Evolutionary conservation across 2,797 vertebrate genomes (phyloP).

Genomic region (Salarias fasciatus): DNA sequence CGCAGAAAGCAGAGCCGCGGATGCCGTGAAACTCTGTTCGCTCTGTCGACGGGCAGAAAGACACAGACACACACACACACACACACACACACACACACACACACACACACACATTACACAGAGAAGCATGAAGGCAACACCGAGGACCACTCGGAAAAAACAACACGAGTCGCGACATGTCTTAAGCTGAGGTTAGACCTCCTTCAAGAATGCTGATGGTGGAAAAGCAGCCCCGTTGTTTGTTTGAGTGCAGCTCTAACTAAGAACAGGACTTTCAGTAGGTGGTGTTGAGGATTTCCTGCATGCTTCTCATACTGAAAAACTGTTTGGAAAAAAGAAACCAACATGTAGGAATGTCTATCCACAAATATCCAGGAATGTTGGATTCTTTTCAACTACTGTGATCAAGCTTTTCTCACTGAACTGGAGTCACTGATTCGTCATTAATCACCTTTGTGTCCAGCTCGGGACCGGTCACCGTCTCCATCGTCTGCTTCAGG

Average conservation of each 20-base stretch:
- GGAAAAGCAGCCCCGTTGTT: conserved; percentile 52
- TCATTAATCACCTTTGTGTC: conserved; percentile 62
- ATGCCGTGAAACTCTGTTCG: conserved; percentile 72
- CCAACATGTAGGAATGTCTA: neutral
- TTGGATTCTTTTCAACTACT: no score
- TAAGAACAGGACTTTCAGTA: neutral
- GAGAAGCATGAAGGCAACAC: conserved; percentile 49
- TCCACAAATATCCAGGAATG: no score
- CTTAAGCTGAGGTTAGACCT: conserved; percentile 56
- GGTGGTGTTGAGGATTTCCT: conserved; percentile 7
- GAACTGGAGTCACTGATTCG: neutral
- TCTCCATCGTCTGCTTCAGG: conserved; percentile 80
- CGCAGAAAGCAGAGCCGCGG: conserved; percentile 85
- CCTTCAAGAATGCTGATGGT: conserved; percentile 71
- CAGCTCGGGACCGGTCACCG: conserved; percentile 59
- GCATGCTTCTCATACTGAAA: neutral
- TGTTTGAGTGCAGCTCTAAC: conserved; percentile 12
- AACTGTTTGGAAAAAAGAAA: neutral
- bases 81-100: conserved; percentile 35
- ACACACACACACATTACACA: conserved; percentile 40
- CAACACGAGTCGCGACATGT: conserved; percentile 69
- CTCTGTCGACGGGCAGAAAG: conserved; percentile 64
- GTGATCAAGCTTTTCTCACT: no score
- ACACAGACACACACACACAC: conserved; percentile 42
- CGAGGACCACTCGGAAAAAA: conserved; percentile 70